Conservation (phyloP, 2,888 invertebrate genomes). For the Scaptomyza polygonia region DNA sequence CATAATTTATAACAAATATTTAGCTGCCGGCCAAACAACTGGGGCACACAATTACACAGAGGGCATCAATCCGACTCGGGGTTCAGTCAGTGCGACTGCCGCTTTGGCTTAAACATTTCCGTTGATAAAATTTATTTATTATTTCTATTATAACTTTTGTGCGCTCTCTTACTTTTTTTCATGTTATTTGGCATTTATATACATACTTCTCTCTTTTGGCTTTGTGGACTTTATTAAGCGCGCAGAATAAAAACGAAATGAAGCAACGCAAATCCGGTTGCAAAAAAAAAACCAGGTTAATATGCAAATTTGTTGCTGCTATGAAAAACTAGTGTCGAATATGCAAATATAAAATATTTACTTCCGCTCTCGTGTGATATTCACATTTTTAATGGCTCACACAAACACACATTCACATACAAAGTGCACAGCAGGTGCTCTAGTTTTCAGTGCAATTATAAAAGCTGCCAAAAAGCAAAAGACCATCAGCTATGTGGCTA, state of each 20-base stretch:
- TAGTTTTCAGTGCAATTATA: conserved; percentile 69
- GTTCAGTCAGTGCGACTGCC: conserved; percentile 13
- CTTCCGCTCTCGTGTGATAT: conserved; percentile 71
- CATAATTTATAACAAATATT: conserved; percentile 77
- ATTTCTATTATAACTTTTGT: conserved; percentile 11
- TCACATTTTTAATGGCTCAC: conserved; percentile 68
- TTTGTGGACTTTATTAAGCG: conserved; percentile 69
- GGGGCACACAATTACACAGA: conserved; percentile 40
- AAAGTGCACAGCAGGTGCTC: conserved; percentile 66
- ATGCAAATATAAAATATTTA: conserved; percentile 77
- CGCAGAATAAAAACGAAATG: conserved; percentile 54
- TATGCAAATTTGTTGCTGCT: conserved; percentile 68
- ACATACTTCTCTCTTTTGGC: conserved; percentile 35
- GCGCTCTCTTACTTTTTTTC: conserved; percentile 10
- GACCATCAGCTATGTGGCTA: conserved; percentile 29
- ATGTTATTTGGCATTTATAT: conserved; percentile 8
- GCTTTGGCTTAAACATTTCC: conserved; percentile 53
- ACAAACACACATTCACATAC: conserved; percentile 20
- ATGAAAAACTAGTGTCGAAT: conserved; percentile 74
- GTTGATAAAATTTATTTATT: conserved; percentile 38
- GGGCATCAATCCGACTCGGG: conserved; percentile 7
- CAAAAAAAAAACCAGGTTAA: conserved; percentile 54
- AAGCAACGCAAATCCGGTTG: conserved; percentile 24
- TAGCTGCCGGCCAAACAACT: conserved; percentile 60
- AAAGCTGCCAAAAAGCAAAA: conserved; percentile 65